These are phyloP conservation scores for Candidula unifasciata DNA, from an alignment of 2,888 invertebrate species.

Conservation along the genomic window DNA sequence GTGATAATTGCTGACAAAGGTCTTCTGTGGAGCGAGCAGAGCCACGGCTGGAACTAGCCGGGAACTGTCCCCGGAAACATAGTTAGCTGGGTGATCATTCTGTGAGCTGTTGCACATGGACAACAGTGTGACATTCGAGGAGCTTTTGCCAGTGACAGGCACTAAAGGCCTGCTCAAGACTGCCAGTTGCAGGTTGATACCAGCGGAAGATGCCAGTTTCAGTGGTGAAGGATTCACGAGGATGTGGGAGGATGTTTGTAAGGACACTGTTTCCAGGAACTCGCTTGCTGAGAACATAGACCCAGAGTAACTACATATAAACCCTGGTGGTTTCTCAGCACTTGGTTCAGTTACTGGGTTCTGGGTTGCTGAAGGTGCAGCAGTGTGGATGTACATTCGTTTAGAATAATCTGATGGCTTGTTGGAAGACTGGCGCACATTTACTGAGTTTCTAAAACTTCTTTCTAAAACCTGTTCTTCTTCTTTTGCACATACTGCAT, in stretches of 20 bases:
- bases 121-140: background rate
- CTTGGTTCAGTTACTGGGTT: background rate
- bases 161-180: background rate
- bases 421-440: no score
- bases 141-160: background rate
- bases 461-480: background rate
- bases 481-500: background rate
- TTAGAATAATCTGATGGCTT: background rate
- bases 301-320: background rate
- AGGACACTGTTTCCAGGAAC: background rate
- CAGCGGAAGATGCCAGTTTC: background rate
- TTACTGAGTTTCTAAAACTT: background rate
- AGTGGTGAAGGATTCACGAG: background rate
- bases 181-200: conserved; percentile 14
- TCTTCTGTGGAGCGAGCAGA: conserved; percentile 12
- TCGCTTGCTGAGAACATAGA: background rate
- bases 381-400: background rate
- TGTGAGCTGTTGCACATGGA: background rate
- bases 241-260: background rate
- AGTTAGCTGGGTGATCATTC: background rate
- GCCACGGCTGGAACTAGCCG: background rate
- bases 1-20: background rate
- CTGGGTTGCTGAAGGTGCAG: background rate
- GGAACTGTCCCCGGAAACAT: background rate
- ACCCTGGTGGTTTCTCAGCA: background rate